Percentiles rank a stretch among this genome's conserved stretches.
Conservation (phyloP, 2,797 vertebrate species). For the Limnodromus scolopaceus region DNA sequence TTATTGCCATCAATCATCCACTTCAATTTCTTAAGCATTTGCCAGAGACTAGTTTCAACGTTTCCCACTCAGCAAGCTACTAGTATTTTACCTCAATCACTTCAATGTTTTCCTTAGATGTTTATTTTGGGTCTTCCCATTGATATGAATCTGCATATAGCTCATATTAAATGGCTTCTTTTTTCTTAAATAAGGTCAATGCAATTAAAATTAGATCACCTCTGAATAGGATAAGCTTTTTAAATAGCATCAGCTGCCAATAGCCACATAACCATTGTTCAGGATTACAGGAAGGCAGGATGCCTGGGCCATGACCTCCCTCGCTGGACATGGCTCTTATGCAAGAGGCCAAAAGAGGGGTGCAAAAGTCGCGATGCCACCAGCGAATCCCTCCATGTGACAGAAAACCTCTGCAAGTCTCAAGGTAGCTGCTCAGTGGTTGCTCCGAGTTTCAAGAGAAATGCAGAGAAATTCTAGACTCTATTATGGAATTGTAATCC, state of each 20-base stretch:
- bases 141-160: not conserved
- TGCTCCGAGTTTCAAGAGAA: not conserved
- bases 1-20: not conserved
- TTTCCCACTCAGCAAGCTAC: not conserved
- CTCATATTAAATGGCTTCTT: constrained; percentile 8
- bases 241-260: constrained; percentile 55
- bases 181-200: constrained; percentile 63
- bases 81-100: not conserved
- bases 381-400: not conserved
- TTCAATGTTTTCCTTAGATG: constrained; percentile 14
- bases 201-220: constrained; percentile 69
- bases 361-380: not conserved
- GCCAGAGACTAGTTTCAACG: not conserved
- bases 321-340: not conserved
- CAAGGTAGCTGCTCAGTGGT: not conserved
- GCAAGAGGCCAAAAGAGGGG: not conserved
- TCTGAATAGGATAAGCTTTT: constrained; percentile 56
- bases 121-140: constrained; percentile 37
- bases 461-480: not conserved
- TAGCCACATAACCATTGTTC: constrained; percentile 14
- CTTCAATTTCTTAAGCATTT: not conserved
- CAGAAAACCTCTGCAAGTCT: not conserved
- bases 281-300: constrained; percentile 63
- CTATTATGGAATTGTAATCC: fast-evolving
- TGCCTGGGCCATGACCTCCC: constrained; percentile 25